Evolutionary conservation across 2,888 invertebrate species (phyloP), one percentile per base, ranked within the genome.

Genomic region (Leptinotarsa tumamoca): DNA sequence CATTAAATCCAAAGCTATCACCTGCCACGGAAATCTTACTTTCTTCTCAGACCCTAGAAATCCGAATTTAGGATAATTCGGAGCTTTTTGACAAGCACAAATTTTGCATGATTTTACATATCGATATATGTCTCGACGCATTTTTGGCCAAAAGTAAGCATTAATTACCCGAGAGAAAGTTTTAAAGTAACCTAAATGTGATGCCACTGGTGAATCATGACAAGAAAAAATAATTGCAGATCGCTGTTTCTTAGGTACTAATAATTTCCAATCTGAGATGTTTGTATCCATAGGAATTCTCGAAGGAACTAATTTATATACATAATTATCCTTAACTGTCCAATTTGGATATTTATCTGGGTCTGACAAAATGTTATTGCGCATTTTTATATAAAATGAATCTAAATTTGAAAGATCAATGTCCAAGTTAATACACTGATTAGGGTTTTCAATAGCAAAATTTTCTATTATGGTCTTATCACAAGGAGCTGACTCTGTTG

Each of bases 141-240:
- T 82, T 56, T 75, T 75, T 13, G 80, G 78, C 79, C 79, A 82
- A 75, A 79, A 82, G 74, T 80, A 80, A 7, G 23, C 21, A 14
- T 78, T 77, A 33, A 68, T 61, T 4, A 82, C 68, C 70, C 79
- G 61, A 13, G 54, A 15, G n/a, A 77, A 63, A 3, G 81, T 83
- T 74, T 81, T 81, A 68, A 50, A 76, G 58, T 78, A 77, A 21
- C 82, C 82, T 74, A 81, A 75, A 68, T 82, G 81, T 14, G 78
- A 74, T 54, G 73, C 54, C 14, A 70, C 75, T 7, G 81, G 78
- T 13, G 49, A 72, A 56, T 76, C 78, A 27, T 27, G 27, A 27
- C 27, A 27, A 27, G 27, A 27, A 27, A 27, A 27, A 5, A 27
- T 27, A 70, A 82, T 80, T 68, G 72, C 77, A 13, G 27, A 49